Evolutionary conservation across 1,140 invertebrate genomes (phyloP).

Genomic region (Acyrthosiphon pisum): DNA sequence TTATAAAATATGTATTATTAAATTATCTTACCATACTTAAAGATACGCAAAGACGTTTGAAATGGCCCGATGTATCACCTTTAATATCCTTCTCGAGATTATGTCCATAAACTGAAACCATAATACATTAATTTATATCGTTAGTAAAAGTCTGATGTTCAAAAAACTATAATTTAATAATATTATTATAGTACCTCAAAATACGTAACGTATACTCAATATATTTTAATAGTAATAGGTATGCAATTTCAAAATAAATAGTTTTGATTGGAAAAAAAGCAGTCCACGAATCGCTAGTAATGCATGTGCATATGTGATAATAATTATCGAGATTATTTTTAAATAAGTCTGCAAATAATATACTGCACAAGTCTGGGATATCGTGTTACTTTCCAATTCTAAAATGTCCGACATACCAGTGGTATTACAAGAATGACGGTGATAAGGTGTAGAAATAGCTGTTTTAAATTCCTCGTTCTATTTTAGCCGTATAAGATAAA

Average conservation of each 20-base stretch:
- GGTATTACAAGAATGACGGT: background rate
- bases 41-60: slow-evolving; percentile 87
- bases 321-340: slow-evolving; percentile 11
- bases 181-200: background rate
- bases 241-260: background rate
- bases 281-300: background rate
- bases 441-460: background rate
- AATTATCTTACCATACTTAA: slow-evolving; percentile 63
- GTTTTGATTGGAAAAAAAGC: background rate
- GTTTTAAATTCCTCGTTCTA: slow-evolving; percentile 25
- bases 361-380: background rate
- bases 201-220: too few species aligned
- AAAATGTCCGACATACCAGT: background rate
- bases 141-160: slow-evolving; percentile 9
- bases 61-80: slow-evolving; percentile 93
- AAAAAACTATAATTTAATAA: background rate
- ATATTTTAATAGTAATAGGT: background rate
- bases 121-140: background rate
- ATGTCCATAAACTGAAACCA: slow-evolving; percentile 79
- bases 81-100: slow-evolving; percentile 86
- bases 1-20: background rate
- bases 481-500: slow-evolving; percentile 29
- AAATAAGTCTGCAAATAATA: background rate
- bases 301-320: background rate
- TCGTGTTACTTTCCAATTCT: background rate